A percentile compares a stretch with the other conserved stretches of the same genome.
These are phyloP conservation scores for Philereme vetulata DNA, from an alignment of 2,888 invertebrate species.

Conservation along the genomic window DNA sequence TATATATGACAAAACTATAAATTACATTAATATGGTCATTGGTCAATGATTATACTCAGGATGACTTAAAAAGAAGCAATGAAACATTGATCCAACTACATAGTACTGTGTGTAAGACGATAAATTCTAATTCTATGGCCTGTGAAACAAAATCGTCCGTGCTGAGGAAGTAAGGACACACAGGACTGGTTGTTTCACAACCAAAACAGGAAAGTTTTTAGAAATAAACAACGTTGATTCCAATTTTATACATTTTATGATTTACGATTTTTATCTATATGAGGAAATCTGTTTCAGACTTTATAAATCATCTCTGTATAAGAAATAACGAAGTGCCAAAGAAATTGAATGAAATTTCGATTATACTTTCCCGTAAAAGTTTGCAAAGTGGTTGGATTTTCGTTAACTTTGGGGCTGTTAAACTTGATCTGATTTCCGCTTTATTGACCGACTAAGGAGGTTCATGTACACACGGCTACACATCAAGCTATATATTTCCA, in stretches of 20 bases:
- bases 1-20: too few relatives aligned
- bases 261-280: not conserved
- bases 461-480: too few relatives aligned
- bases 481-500: too few relatives aligned
- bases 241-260: not conserved
- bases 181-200: too few relatives aligned
- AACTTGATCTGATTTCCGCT: not conserved
- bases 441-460: not conserved
- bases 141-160: too few relatives aligned
- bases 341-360: not conserved
- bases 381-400: conserved; percentile 1
- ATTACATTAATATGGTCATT: too few relatives aligned
- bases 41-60: too few relatives aligned
- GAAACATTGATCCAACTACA: too few relatives aligned
- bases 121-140: too few relatives aligned
- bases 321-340: not conserved
- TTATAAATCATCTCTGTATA: not conserved
- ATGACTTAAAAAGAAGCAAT: too few relatives aligned
- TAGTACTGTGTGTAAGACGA: too few relatives aligned
- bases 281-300: not conserved
- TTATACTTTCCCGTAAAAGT: not conserved
- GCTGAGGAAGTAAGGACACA: too few relatives aligned
- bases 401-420: not conserved
- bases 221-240: not conserved
- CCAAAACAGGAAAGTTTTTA: not conserved